These are phyloP conservation scores for Chesias legatella DNA, from an alignment of 2,888 invertebrate species.

Conservation along the genomic window DNA sequence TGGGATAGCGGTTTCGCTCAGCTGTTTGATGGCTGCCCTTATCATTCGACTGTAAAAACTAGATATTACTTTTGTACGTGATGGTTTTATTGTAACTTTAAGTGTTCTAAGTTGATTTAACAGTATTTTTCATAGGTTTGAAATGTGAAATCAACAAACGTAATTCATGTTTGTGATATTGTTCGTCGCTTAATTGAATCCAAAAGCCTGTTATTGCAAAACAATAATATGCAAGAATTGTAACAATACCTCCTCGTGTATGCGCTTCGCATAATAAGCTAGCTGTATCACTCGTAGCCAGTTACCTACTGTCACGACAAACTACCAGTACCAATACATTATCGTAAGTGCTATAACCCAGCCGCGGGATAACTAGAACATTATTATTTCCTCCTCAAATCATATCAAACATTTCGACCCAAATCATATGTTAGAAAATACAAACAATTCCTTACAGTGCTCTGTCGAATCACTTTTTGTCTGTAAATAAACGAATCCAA, in stretches of 20 bases:
- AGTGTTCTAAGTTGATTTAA: too few species aligned
- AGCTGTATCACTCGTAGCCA: constrained; percentile 28
- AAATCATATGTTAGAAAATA: constrained; percentile 25
- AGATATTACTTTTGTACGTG: neutral
- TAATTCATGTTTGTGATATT: too few species aligned
- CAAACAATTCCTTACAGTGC: constrained; percentile 16
- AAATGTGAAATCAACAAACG: too few species aligned
- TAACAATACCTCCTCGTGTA: constrained; percentile 19
- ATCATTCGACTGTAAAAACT: constrained; percentile 21
- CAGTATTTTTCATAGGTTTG: too few species aligned
- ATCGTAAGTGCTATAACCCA: constrained; percentile 62
- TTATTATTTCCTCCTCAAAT: constrained; percentile 28
- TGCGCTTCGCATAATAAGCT: constrained; percentile 22
- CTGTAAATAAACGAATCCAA: constrained; percentile 28
- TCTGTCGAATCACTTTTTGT: constrained; percentile 25
- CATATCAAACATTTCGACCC: constrained; percentile 19
- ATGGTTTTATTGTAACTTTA: too few species aligned
- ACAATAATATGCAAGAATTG: constrained; percentile 12
- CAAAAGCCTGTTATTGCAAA: neutral
- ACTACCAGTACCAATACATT: constrained; percentile 73
- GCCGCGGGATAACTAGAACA: constrained; percentile 45
- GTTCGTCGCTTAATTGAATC: too few species aligned
- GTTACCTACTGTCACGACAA: constrained; percentile 49
- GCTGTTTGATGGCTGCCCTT: constrained; percentile 32
- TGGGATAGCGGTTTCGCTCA: constrained; percentile 31